Base-by-base conservation (phyloP, 2,113 vertebrate genomes). In the Ctenodactylus gundi region DNA sequence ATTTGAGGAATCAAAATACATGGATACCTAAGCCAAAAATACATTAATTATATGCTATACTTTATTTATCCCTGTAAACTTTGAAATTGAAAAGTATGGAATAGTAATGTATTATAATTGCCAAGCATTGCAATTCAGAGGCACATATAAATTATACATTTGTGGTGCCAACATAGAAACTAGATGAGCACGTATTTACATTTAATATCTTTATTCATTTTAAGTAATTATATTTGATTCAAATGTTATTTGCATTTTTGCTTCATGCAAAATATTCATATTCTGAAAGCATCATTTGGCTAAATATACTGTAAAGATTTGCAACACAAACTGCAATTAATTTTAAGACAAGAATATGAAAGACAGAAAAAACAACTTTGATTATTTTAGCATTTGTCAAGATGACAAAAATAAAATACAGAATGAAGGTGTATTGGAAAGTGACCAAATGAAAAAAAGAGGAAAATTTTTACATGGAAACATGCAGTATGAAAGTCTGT, bases 301-400 rank as follows among this genome's bases (percentile, higher is more conserved):
- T 92, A 12, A 57, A 93, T 73, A 87, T 94, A 58, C 93, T 97
- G 86, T 62, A 95, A 91, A 94, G 12, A 8, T 78, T 95, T 96
- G 27, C 21, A 64, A 91, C 58, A 78, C 5, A 55, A 90, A 95
- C 90, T 92, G 85, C 91, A 84, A 94, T 81, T n/a, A 91, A 75
- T 95, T 94, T 94, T 87, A 97, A 96, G 84, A 60, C 86, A 95
- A 96, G 11, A 57, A 93, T 96, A 75, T 18, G 17, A 93, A 95
- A 64, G 5, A 70, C 0, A 80, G 17, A 95, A 75, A 91, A 39
- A 41, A 36, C 85, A 7, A 58, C 96, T 96, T 95, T 94, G 29
- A 64, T 97, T 80, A 94, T 96, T 98, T 97, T 29, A 67, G 31
- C 81, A 81, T 90, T 97, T 95, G 95, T 97, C 62, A 97, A 94